Evolutionary conservation across 2,888 invertebrate genomes (phyloP).

Genomic region (Yponomeuta malinellus): DNA sequence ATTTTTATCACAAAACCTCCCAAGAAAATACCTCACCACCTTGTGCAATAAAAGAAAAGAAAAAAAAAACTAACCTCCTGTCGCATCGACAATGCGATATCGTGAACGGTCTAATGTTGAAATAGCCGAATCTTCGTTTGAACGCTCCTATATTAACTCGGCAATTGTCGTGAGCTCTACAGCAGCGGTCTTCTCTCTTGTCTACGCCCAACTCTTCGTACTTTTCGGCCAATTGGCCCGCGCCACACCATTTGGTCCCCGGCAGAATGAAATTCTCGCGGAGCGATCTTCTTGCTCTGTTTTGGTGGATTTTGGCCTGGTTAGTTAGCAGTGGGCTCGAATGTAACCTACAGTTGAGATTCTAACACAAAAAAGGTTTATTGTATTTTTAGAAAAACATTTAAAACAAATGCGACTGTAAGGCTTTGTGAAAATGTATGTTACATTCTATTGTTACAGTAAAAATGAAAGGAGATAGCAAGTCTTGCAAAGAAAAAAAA

Average conservation of each 20-base stretch:
- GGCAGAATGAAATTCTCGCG: constrained; percentile 77
- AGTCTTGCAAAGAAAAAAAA: neutral
- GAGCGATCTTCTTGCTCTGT: constrained; percentile 63
- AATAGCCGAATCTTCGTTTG: constrained; percentile 75
- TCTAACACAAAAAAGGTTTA: constrained; percentile 11
- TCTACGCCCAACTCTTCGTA: constrained; percentile 77
- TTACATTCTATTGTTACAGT: constrained; percentile 4
- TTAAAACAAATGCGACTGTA: neutral
- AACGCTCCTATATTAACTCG: constrained; percentile 78
- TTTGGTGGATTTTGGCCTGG: constrained; percentile 17
- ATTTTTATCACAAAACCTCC: neutral
- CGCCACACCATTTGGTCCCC: constrained; percentile 86
- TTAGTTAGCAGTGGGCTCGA: constrained; percentile 1
- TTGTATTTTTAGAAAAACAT: neutral
- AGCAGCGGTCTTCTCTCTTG: constrained; percentile 79
- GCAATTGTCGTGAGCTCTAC: constrained; percentile 85
- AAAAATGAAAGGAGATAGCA: neutral
- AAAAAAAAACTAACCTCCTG: constrained; percentile 77
- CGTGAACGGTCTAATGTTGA: constrained; percentile 83
- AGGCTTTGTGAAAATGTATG: neutral
- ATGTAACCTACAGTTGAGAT: constrained; percentile 9
- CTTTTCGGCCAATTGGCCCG: constrained; percentile 71
- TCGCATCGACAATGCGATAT: constrained; percentile 87
- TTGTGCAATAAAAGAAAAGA: constrained; percentile 25
- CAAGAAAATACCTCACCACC: constrained; percentile 8